Percentiles rank a stretch among this genome's conserved stretches.
These are phyloP conservation scores for Diplosoma virens DNA, from an alignment of 23 tunicate species.

Conservation along the genomic window DNA sequence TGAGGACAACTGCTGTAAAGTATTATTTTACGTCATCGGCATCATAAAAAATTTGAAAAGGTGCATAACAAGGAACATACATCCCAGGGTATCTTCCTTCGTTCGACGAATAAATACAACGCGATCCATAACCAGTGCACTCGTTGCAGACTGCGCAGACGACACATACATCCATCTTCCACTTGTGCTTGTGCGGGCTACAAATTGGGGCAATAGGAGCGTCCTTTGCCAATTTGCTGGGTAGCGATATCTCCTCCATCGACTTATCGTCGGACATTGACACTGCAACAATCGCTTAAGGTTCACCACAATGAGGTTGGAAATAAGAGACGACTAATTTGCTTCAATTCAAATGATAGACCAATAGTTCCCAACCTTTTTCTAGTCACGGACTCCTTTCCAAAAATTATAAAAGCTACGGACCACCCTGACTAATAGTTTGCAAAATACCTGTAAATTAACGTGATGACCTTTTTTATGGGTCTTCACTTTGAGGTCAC, in stretches of 20 bases:
- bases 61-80: conserved; percentile 39
- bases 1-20: too few relatives aligned
- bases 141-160: conserved; percentile 60
- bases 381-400: too few relatives aligned
- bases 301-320: too few relatives aligned
- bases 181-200: conserved; percentile 64
- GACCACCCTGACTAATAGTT: too few relatives aligned
- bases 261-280: conserved; percentile 81
- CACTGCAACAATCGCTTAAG: conserved; percentile 18
- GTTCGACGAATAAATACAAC: conserved; percentile 41
- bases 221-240: conserved; percentile 8
- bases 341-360: too few relatives aligned
- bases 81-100: conserved; percentile 47
- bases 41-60: background rate
- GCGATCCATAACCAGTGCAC: conserved; percentile 68
- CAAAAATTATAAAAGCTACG: too few relatives aligned
- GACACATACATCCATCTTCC: conserved; percentile 45
- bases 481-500: too few relatives aligned
- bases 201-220: conserved; percentile 62
- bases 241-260: conserved; percentile 37
- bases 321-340: too few relatives aligned
- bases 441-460: too few relatives aligned
- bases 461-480: too few relatives aligned
- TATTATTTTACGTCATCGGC: too few relatives aligned
- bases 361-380: too few relatives aligned